Base-by-base conservation (phyloP, 2,113 vertebrate genomes). In the Salvator merianae region DNA sequence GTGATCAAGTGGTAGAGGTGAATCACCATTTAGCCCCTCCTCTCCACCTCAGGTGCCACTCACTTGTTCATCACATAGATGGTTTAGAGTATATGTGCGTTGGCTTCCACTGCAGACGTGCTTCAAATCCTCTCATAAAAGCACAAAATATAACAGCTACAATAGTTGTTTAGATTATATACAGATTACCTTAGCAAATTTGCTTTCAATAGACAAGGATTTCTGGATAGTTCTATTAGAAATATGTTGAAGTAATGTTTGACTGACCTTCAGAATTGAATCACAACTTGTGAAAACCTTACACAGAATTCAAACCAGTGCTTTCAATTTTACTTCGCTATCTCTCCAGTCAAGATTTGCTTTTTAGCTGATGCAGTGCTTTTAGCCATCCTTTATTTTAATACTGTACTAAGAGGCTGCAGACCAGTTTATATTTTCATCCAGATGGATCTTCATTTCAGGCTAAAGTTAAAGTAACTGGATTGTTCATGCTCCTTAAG, bases 181-280 rank as follows among this genome's bases (percentile, higher is more conserved):
- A 47, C 5, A 47, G 43, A 47, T 47, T 47, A 9, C 43, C 43
- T 9, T 93, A 92, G 78, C 82, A 65, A 87, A 47, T 47, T 68
- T 88, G 65, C 13, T 36, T 65, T 90, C 47, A 89, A 91, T 91
- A 91, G 75, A 22, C 85, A 92, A 77, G 50, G 79, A 36, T 79
- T 92, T 86, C 81, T 83, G 80, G 91, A 87, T 84, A 79, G 73
- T 86, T 86, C 85, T 34, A 89, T 92, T 93, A 92, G 91, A 94
- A 95, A 95, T 81, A 80, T 77, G 86, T 79, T 84, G 88, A 88
- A 90, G 92, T 90, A 86, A 92, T 87, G 79, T 79, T 85, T 76
- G 88, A 90, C 72, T 91, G 81, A 91, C 94, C 88, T 90, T 59
- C 71, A 30, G 78, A 83, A 87, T 73, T 63, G 26, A 9, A 65